These are phyloP conservation scores for Scomber scombrus DNA, from an alignment of 2,113 vertebrate species.

Conservation along the genomic window DNA sequence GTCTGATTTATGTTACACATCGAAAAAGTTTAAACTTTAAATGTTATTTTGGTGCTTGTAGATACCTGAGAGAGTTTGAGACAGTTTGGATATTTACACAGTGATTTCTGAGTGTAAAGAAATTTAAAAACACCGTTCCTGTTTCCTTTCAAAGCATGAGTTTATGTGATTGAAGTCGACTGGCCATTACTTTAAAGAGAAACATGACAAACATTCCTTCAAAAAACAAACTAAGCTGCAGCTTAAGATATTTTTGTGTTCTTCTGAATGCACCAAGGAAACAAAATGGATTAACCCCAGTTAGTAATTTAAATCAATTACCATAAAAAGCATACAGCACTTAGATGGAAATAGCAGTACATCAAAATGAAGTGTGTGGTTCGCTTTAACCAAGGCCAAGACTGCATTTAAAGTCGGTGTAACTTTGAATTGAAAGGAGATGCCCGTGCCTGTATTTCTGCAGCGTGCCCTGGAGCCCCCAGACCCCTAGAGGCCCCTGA, in stretches of 20 bases:
- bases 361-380: constrained; percentile 5
- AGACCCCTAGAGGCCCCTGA: constrained; percentile 16
- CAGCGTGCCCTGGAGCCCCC: constrained; percentile 20
- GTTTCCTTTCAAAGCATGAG: not conserved
- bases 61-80: not conserved
- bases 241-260: not conserved
- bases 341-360: not conserved
- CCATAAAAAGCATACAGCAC: not conserved
- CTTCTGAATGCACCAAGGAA: not conserved
- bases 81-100: not conserved
- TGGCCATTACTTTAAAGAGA: not conserved
- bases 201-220: not conserved
- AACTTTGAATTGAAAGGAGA: constrained; percentile 17
- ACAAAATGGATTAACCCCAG: constrained; percentile 1
- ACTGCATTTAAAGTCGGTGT: constrained; percentile 14
- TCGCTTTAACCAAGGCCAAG: constrained; percentile 7
- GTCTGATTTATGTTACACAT: not conserved
- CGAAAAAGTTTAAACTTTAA: no score
- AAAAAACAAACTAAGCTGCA: constrained; percentile 10
- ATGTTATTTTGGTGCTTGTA: not conserved
- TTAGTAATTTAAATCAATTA: constrained; percentile 13
- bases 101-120: not conserved
- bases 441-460: not conserved
- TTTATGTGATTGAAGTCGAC: constrained; percentile 1
- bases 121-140: not conserved